A percentile compares a stretch with the other conserved stretches of the same genome.
Evolutionary conservation across 2,797 vertebrate species (phyloP).

Genomic region (Myripristis jacobus): DNA sequence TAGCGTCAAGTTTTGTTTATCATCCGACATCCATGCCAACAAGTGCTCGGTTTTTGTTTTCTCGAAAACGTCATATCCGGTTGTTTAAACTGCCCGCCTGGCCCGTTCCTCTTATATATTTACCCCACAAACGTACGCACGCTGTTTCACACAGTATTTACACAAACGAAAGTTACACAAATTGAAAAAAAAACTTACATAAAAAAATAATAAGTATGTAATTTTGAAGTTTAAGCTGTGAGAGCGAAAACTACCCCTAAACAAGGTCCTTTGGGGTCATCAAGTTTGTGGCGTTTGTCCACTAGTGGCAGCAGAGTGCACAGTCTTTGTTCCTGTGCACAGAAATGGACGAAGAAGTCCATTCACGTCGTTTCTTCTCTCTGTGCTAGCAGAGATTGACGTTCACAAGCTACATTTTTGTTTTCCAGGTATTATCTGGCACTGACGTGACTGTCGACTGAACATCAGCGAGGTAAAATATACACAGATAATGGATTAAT

Average conservation of each 20-base stretch:
- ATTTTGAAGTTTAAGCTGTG: too few species aligned
- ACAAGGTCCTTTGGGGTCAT: too few species aligned
- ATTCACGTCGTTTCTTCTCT: background rate
- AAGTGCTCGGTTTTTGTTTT: background rate
- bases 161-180: too few species aligned
- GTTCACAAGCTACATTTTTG: too few species aligned
- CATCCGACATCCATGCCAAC: slow-evolving; percentile 33
- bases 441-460: background rate
- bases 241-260: background rate
- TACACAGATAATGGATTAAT: background rate
- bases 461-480: slow-evolving; percentile 29
- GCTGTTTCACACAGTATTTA: too few species aligned
- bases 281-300: too few species aligned
- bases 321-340: background rate
- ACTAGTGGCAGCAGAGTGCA: background rate
- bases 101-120: background rate
- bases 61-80: slow-evolving; percentile 78
- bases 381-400: too few species aligned
- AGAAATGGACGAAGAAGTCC: slow-evolving; percentile 7
- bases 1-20: slow-evolving; percentile 20
- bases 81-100: slow-evolving; percentile 75
- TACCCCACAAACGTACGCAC: too few species aligned
- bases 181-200: too few species aligned
- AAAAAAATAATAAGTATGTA: too few species aligned
- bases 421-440: background rate